These are phyloP conservation scores for Elegia similella DNA, from an alignment of 2,888 invertebrate species.

Conservation along the genomic window DNA sequence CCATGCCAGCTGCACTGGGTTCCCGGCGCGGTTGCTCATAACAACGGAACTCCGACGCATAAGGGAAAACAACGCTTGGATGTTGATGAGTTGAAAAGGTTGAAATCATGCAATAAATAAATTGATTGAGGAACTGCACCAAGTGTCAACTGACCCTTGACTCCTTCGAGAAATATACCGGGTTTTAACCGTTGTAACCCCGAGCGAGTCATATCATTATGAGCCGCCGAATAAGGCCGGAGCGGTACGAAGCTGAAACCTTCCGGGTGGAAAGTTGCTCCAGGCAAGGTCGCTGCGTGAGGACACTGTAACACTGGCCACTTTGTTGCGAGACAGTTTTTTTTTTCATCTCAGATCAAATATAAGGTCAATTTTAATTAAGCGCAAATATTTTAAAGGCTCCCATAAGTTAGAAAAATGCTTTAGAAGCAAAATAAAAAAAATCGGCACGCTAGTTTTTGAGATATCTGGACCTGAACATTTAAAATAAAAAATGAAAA, in stretches of 20 bases:
- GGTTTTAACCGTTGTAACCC: slow-evolving; percentile 15
- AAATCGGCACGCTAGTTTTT: too few relatives aligned
- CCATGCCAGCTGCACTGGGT: too few relatives aligned
- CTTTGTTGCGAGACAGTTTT: slow-evolving; percentile 19
- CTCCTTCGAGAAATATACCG: neutral
- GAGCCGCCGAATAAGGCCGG: slow-evolving; percentile 22
- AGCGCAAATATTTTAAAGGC: too few relatives aligned
- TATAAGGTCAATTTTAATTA: too few relatives aligned
- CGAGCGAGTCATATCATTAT: slow-evolving; percentile 12
- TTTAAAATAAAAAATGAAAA: too few relatives aligned
- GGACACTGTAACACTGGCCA: slow-evolving; percentile 51
- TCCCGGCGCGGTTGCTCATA: too few relatives aligned
- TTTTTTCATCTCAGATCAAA: neutral
- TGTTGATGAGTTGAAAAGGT: too few relatives aligned
- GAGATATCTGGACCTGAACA: too few relatives aligned
- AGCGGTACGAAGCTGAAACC: slow-evolving; percentile 39
- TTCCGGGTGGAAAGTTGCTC: slow-evolving; percentile 76
- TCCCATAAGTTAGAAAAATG: too few relatives aligned
- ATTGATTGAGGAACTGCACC: neutral
- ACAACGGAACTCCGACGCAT: too few relatives aligned
- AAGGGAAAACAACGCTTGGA: too few relatives aligned
- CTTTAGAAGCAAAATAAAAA: too few relatives aligned
- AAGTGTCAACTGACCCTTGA: slow-evolving; percentile 10
- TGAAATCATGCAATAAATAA: neutral
- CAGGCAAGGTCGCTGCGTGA: slow-evolving; percentile 56